Base-by-base conservation (phyloP, 2,113 vertebrate species). In the Oryzias curvinotus region DNA sequence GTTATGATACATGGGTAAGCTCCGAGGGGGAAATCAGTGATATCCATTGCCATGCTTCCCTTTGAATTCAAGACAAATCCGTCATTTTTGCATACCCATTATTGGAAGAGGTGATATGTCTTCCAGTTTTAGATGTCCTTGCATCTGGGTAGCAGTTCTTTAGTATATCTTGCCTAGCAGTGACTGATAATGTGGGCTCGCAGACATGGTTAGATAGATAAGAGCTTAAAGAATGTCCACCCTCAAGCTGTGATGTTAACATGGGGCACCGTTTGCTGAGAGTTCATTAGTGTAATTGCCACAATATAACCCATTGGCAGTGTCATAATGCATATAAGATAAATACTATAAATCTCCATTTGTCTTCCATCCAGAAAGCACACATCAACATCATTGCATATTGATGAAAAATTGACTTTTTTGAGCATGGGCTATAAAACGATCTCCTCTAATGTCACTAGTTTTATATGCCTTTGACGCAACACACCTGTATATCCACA, bases 221-320 rank as follows among this genome's bases (percentile, higher is more conserved):
- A 89, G 77, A 69, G 59, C 63, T 72, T 70, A 69, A 83, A 84
- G 79, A 82, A 85, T 84, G 84, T 84, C 71, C 74, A 60, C 76
- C 82, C 85, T 80, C 62, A 56, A 88, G 82, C 81, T 72, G 75
- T 73, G 68, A 82, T 85, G 84, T 85, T 87, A 88, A 87, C 84
- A 81, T 26, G 73, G 65, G 70, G 69, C 85, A 80, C 56, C 48
- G 77, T 81, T 43, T 73, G 80, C 78, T 50, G 75, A 80, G 83
- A 86, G 71, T 86, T 87, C 87, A 89, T 86, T 86, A 86, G 83
- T 82, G 75, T 89, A 84, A 89, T 87, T 86, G 82, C 68, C 68
- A 79, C 68, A 83, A 82, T 87, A 86, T 87, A 75, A 80, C 80
- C 85, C 85, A 82, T 58, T 87, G 83, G 87, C 81, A 68, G 68